Evolutionary conservation across 1,140 invertebrate genomes (phyloP), one percentile per base, ranked within the genome.

Genomic region (Zaprionus ornatus): DNA sequence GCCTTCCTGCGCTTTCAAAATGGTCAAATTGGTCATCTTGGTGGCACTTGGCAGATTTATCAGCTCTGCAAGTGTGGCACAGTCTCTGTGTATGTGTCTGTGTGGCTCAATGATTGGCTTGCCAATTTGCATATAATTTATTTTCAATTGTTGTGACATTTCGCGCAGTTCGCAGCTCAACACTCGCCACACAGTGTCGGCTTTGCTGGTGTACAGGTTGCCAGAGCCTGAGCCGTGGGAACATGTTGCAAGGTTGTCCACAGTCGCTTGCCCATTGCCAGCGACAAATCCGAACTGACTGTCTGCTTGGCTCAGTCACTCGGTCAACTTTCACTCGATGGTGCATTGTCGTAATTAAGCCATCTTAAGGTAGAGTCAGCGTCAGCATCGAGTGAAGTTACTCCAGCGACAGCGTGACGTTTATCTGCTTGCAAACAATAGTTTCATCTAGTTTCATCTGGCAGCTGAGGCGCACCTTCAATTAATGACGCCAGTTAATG

Each of bases 101-200:
- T 54, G 29, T 67, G 42, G 40, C 15, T 13, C 63, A 67, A 68
- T 79, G 80, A 88, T 88, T 90, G 80, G 80, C 67, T 61, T 69
- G 40, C 68, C 83, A 90, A 90, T 88, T 88, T 88, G 81, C 84
- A 88, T 88, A 90, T 88, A 88, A 88, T 88, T 90, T 90, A 90
- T 88, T 88, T 83, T 57, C 85, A 88, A 88, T 87, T 87, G 84
- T 81, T 88, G 84, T 90, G 84, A 88, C 80, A 88, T 90, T 90
- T 88, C 79, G 82, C 19, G 45, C 45, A 50, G 12, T 9, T 48
- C 17, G 60, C 52, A 61, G 55, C 40, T 45, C 17, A 35, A 68
- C 67, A 54, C 50, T 21, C 50, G 52, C 40, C 15, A 32, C 45
- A 35, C 50, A 5, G 50, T 9, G 54, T 45, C n/a, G n/a, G n/a